A percentile compares a stretch with the other conserved stretches of the same genome.
Evolutionary conservation across 2,113 vertebrate genomes (phyloP).

Genomic region (Pontoporia blainvillei): DNA sequence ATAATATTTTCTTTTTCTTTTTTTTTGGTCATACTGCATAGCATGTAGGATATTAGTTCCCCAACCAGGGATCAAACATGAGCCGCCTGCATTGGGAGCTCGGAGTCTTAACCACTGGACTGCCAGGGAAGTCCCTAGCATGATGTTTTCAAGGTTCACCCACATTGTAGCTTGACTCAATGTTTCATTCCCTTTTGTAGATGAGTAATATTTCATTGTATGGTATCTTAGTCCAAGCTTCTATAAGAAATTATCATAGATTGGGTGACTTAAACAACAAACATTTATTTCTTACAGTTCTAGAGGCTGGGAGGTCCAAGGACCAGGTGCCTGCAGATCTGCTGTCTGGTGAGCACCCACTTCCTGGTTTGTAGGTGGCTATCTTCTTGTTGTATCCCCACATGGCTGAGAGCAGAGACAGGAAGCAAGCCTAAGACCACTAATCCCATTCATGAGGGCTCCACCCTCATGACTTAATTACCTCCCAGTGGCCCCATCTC

Average conservation of each 20-base stretch:
- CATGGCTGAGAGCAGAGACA: not conserved
- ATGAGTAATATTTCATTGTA: not conserved
- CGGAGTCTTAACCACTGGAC: too few relatives aligned
- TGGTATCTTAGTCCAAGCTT: not conserved
- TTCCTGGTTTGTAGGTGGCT: not conserved
- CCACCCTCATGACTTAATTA: not conserved
- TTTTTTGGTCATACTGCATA: too few relatives aligned
- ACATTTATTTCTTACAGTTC: not conserved
- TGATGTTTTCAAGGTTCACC: not conserved
- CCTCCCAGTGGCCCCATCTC: not conserved
- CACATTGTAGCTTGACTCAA: not conserved
- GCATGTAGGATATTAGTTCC: too few relatives aligned
- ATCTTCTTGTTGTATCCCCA: not conserved
- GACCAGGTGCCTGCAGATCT: not conserved
- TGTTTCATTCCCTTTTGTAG: not conserved
- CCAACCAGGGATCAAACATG: too few relatives aligned
- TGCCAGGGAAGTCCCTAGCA: not conserved
- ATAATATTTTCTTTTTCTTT: not conserved
- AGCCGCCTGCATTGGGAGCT: too few relatives aligned
- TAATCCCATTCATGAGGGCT: not conserved
- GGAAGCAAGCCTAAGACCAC: not conserved
- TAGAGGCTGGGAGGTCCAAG: not conserved
- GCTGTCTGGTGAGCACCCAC: not conserved
- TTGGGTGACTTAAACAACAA: not conserved
- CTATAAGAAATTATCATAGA: not conserved